Evolutionary conservation across 2,113 vertebrate species (phyloP), one percentile per base, ranked within the genome.

Genomic region (Martes martes): DNA sequence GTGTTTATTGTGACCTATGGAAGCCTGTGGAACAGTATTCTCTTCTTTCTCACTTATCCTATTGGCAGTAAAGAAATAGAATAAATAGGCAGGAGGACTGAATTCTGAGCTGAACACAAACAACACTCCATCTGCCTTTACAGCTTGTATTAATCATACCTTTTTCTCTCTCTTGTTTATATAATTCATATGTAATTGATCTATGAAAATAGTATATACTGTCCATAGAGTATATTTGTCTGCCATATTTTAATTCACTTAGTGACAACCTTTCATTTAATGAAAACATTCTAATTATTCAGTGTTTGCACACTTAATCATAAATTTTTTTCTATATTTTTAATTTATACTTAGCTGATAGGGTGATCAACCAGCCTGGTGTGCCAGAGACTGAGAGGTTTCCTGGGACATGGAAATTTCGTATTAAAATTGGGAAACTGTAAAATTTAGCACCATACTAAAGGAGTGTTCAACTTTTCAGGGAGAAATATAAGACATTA

Each of bases 31-130:
- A 47, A 79, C 39, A 52, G n/a, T 81, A 81, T 74, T 92, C 42
- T 71, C 33, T 89, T 59, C 59, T 65, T 88, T 89, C 15, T 47
- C 57, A 63, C 24, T 50, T 16, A 81, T 85, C 18, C 2, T 81
- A 67, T 4, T 89, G 82, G 82, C 86, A 94, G 50, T 45, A 89
- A 83, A 95, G 42, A 93, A 76, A 63, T 1, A 89, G 63, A 85
- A 50, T 24, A 94, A 95, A 85, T 61, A n/a, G 26, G 84, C 52
- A 19, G 84, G 23, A 89, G 2, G 42, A 42, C 65, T 79, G 57
- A 90, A 83, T 65, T 73, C 28, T 95, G 52, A 94, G 33, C 55
- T 96, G 83, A 92, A 65, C 33, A 42, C 33, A 83, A 79, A 94
- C 6, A 55, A 55, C 11, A 73, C 14, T 83, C 24, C 52, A 39